Evolutionary conservation across 2,797 vertebrate species (phyloP), one percentile per base, ranked within the genome.

Genomic region (Anas bernieri): DNA sequence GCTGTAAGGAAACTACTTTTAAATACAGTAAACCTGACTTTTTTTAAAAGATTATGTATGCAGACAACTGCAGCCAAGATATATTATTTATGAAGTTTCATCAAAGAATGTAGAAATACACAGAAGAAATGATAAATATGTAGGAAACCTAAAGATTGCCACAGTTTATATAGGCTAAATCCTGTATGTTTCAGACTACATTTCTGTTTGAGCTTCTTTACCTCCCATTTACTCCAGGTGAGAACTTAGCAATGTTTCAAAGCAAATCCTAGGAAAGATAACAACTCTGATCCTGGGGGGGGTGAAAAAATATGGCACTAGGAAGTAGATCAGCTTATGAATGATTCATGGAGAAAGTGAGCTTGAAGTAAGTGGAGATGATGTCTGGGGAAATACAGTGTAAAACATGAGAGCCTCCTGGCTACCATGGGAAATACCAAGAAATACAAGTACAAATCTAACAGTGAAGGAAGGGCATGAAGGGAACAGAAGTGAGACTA

Each of bases 11-110:
- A 46, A 52, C 77, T 8, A 5, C 59, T 94, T 90, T 86, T 33
- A 64, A 91, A 68, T 72, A 11, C 30, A 66, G 31, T 59, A 79
- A 73, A 63, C 59, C 74, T 64, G 25, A 16, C 46, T 55, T 86
- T 92, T 33, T 33, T 69, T 79, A 43, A 64, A 58, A 68, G 62
- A 81, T 85, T 5, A 68, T 83, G 28, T 75, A 43, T 91, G 84
- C 79, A 63, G 84, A 52, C 75, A 89, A 9, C 84, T 93, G 73
- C 79, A 94, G 52, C 37, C 59, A 30, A 69, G 70, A 92, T 97
- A 25, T 59, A 92, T 94, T 96, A 96, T 96, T 96, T 92, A 95
- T 96, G 82, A 85, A 91, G 68, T 58, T 93, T 86, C 84, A 86
- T 96, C 91, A 92, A 94, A 90, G 92, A 66, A 83, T 70, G 30